Percentiles rank a stretch among this genome's conserved stretches.
These are phyloP conservation scores for Sarcophaga rosellei DNA, from an alignment of 2,888 invertebrate genomes.

Conservation along the genomic window DNA sequence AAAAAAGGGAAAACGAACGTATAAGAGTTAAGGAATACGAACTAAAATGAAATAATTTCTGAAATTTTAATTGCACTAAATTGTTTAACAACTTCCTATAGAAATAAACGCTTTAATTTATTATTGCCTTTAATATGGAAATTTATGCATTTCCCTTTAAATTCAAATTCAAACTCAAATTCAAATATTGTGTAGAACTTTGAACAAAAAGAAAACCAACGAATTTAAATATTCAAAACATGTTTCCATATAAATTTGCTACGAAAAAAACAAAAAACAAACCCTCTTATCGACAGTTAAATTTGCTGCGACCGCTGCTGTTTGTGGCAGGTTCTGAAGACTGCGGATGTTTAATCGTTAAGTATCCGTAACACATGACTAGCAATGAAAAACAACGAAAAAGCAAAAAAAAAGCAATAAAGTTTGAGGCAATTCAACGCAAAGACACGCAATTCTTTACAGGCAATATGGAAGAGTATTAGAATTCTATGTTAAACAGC, in stretches of 20 bases:
- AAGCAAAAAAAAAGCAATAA: too few relatives aligned
- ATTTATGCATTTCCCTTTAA: constrained; percentile 51
- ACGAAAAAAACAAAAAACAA: background rate
- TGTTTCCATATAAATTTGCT: constrained; percentile 52
- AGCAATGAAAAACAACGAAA: constrained; percentile 17
- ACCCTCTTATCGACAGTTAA: constrained; percentile 43
- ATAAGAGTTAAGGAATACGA: background rate
- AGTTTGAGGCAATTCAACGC: constrained; percentile 38
- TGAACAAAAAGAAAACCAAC: background rate
- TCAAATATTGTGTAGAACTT: constrained; percentile 16
- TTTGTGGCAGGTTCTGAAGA: background rate
- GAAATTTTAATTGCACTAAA: constrained; percentile 49
- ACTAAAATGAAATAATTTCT: constrained; percentile 25
- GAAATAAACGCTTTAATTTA: constrained; percentile 7
- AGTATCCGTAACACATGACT: constrained; percentile 59
- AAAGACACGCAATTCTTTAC: constrained; percentile 30
- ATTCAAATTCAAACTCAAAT: background rate
- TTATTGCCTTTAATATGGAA: constrained; percentile 33
- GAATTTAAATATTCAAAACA: constrained; percentile 60
- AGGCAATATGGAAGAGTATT: constrained; percentile 9
- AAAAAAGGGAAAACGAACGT: background rate
- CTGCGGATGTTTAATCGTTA: constrained; percentile 57
- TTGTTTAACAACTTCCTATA: constrained; percentile 44
- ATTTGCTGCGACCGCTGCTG: background rate
- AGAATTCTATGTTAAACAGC: constrained; percentile 47